These are phyloP conservation scores for Idris sp. DNA, from an alignment of 1,140 invertebrate genomes.

Conservation along the genomic window DNA sequence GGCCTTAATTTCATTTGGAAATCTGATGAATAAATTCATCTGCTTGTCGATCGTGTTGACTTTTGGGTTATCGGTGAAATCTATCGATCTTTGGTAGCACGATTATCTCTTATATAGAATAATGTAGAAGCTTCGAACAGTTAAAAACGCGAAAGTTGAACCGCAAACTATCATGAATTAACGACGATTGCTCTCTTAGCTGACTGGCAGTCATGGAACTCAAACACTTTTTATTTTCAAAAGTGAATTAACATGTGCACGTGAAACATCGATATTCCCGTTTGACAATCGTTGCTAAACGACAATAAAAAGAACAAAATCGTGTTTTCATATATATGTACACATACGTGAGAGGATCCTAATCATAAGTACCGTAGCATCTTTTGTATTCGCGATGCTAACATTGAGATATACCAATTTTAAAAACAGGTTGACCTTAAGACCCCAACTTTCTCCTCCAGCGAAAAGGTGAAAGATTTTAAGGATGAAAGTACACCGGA, in stretches of 20 bases:
- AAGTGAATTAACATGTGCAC: conserved; percentile 18
- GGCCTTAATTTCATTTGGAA: too few species aligned
- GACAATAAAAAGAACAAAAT: neutral
- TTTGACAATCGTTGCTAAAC: too few species aligned
- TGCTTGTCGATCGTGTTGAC: conserved; percentile 34
- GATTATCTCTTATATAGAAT: conserved; percentile 43
- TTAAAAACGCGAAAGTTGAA: conserved; percentile 47
- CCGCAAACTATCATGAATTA: conserved; percentile 41
- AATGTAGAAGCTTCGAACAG: conserved; percentile 25
- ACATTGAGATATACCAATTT: conserved; percentile 38
- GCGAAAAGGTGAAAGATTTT: conserved; percentile 48
- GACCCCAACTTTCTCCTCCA: conserved; percentile 47
- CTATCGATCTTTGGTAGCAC: conserved; percentile 28
- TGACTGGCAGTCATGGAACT: conserved; percentile 9
- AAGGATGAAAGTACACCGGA: conserved; percentile 46
- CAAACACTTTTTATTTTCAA: conserved; percentile 12
- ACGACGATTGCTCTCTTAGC: conserved; percentile 15
- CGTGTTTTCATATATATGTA: neutral
- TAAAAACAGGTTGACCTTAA: conserved; percentile 44
- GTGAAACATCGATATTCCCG: neutral
- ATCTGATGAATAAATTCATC: conserved; percentile 51
- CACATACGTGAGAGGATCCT: conserved; percentile 1
- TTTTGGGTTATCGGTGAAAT: conserved; percentile 50
- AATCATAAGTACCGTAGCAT: conserved; percentile 14
- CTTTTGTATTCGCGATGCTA: conserved; percentile 36